Conservation (phyloP, 2,113 vertebrate species). For the Peromyscus californicus region DNA sequence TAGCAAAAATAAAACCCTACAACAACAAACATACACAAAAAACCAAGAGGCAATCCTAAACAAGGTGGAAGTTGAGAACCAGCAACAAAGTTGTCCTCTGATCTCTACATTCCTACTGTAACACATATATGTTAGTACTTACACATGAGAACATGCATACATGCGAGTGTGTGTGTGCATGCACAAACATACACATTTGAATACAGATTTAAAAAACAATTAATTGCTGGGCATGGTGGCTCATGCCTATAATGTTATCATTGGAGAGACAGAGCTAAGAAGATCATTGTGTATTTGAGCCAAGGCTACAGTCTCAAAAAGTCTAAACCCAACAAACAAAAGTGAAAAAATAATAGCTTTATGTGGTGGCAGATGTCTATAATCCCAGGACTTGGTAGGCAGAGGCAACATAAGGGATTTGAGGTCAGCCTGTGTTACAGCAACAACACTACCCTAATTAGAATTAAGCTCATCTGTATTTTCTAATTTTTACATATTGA, state of each 20-base stretch:
- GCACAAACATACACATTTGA: not conserved
- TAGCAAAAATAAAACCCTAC: not conserved
- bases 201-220: not conserved
- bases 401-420: not conserved
- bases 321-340: not conserved
- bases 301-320: not conserved
- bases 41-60: not conserved
- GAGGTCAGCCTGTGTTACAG: not conserved
- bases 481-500: constrained; percentile 35
- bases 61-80: not conserved
- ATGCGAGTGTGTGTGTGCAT: too few relatives aligned
- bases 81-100: not conserved
- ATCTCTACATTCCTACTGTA: not conserved
- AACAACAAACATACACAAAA: not conserved
- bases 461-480: constrained; percentile 42
- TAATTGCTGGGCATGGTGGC: not conserved
- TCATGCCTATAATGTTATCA: not conserved
- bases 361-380: not conserved
- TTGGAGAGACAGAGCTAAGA: not conserved
- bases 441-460: not conserved
- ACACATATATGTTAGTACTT: not conserved
- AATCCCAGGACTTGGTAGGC: not conserved
- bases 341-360: not conserved
- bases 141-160: not conserved
- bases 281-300: not conserved